phyloP scores from a whole-genome alignment of 2,888 invertebrate genomes.

The Euproctis similis region DNA sequence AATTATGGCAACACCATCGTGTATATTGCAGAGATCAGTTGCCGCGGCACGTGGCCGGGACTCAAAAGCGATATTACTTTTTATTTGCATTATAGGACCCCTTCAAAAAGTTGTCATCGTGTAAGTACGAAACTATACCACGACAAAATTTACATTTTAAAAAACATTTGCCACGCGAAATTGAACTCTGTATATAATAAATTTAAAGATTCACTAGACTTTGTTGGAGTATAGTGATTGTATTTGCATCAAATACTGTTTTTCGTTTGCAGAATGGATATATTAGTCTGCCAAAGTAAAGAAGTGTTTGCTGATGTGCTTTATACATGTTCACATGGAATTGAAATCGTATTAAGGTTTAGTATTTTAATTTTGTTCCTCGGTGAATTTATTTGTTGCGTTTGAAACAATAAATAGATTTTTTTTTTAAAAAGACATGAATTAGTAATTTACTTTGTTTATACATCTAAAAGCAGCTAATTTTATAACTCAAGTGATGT shows the following conservation, averaged over 20 bases:
- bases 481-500: no score
- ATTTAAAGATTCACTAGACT: slow-evolving; percentile 2
- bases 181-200: background rate
- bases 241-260: slow-evolving; percentile 30
- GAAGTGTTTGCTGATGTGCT: slow-evolving; percentile 51
- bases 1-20: slow-evolving; percentile 68
- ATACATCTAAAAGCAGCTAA: no score
- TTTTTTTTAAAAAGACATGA: no score
- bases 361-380: slow-evolving; percentile 31
- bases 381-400: no score
- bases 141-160: background rate
- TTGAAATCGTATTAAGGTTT: slow-evolving; percentile 51
- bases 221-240: slow-evolving; percentile 7
- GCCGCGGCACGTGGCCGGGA: slow-evolving; percentile 53
- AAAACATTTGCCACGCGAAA: slow-evolving; percentile 1
- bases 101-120: slow-evolving; percentile 66
- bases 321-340: slow-evolving; percentile 52
- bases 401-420: no score
- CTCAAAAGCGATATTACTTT: slow-evolving; percentile 57
- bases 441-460: no score
- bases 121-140: slow-evolving; percentile 38
- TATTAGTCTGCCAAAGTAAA: slow-evolving; percentile 49
- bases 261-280: slow-evolving; percentile 57
- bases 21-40: slow-evolving; percentile 46
- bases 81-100: slow-evolving; percentile 66